Percentiles rank a stretch among this genome's conserved stretches.
These are phyloP conservation scores for Turritopsis dohrnii DNA, from an alignment of 30 jellyfish, hydroid and myxozoan species.

Conservation along the genomic window DNA sequence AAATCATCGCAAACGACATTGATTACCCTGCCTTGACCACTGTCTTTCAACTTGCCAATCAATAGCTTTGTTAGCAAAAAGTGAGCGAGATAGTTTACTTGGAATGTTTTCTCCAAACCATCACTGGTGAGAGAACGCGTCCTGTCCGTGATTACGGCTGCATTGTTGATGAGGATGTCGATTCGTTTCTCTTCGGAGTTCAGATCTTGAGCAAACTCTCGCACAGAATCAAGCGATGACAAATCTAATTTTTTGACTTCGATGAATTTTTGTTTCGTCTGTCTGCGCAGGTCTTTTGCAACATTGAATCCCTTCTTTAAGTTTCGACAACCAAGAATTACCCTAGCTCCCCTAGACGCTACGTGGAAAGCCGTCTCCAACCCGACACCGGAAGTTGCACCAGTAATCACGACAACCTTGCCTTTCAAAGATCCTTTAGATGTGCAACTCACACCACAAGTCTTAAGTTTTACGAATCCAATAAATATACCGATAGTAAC, in stretches of 20 bases:
- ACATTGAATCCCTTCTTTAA: conserved; percentile 31
- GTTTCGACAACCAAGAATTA: conserved; percentile 28
- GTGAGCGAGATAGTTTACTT: conserved; percentile 40
- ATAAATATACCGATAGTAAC: conserved; percentile 18
- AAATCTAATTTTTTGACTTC: conserved; percentile 35
- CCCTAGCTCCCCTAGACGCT: conserved; percentile 29
- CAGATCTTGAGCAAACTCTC: conserved; percentile 23
- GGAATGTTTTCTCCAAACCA: conserved; percentile 22
- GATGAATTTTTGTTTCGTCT: conserved; percentile 21
- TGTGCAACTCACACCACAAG: conserved; percentile 20
- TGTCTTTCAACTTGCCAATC: conserved; percentile 7
- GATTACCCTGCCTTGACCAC: conserved; percentile 17
- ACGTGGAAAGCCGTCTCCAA: conserved; percentile 33
- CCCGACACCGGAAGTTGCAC: conserved; percentile 38
- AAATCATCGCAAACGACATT: conserved; percentile 35
- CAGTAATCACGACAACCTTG: conserved; percentile 35
- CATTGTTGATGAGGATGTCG: conserved; percentile 26
- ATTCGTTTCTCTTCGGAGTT: not conserved
- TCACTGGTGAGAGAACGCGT: conserved; percentile 25
- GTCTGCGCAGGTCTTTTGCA: conserved; percentile 24
- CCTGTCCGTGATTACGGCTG: conserved; percentile 21
- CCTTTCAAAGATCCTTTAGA: conserved; percentile 39
- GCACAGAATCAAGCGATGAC: conserved; percentile 34
- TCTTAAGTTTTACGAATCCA: not conserved
- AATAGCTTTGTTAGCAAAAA: conserved; percentile 26